Percentiles rank a stretch among this genome's conserved stretches.
Conservation (phyloP, 2,797 vertebrate species). For the Aratinga solstitialis region DNA sequence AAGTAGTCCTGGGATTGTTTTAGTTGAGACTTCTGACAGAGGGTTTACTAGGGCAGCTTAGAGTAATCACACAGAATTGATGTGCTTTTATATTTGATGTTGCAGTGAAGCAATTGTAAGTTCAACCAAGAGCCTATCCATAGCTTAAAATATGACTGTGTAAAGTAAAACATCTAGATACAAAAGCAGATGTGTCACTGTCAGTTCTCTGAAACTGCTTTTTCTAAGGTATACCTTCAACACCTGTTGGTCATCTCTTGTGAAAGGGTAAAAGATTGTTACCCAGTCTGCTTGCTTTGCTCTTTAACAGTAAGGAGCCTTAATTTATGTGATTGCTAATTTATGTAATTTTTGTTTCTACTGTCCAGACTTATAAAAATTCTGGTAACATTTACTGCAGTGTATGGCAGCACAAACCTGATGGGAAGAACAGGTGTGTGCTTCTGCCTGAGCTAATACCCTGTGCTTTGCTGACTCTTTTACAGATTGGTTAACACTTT, state of each 20-base stretch:
- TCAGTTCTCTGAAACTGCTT: background rate
- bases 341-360: background rate
- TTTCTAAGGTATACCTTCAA: background rate
- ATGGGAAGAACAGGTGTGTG: background rate
- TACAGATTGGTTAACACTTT: background rate
- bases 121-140: background rate
- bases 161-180: background rate
- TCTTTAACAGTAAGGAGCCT: background rate
- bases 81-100: background rate
- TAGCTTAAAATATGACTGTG: background rate
- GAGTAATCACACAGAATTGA: background rate
- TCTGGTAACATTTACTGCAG: background rate
- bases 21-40: background rate
- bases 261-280: background rate
- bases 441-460: background rate
- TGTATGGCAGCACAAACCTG: background rate
- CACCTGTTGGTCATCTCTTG: background rate
- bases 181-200: background rate
- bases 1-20: background rate
- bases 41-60: background rate
- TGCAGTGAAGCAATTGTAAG: background rate
- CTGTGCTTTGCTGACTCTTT: background rate
- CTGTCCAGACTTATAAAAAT: background rate
- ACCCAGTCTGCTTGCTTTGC: background rate
- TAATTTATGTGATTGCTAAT: background rate